phyloP scores from a whole-genome alignment of 2,888 invertebrate genomes.

The Nasonia oneida region DNA sequence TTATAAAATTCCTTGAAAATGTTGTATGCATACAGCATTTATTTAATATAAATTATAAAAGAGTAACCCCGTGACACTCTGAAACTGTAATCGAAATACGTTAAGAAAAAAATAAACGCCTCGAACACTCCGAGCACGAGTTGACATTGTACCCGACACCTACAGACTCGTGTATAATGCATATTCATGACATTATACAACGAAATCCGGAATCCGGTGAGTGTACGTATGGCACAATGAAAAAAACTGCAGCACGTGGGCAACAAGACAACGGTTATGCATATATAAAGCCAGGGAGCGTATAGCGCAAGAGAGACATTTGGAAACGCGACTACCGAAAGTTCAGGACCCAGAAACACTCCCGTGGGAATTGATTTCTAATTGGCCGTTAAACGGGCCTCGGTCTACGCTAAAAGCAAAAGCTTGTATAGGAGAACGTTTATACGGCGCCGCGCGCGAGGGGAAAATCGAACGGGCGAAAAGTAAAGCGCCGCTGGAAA shows the following conservation, averaged over 20 bases:
- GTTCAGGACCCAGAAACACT: slow-evolving; percentile 35
- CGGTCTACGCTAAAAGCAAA: slow-evolving; percentile 59
- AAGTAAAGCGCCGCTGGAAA: slow-evolving; percentile 27
- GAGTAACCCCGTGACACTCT: too few species aligned
- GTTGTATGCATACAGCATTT: too few species aligned
- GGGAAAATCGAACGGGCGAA: slow-evolving; percentile 29
- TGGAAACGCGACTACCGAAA: slow-evolving; percentile 48
- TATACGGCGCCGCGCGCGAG: background rate
- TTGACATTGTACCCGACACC: background rate
- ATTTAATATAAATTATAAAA: too few species aligned
- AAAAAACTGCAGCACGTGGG: background rate
- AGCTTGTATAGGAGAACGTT: slow-evolving; percentile 55
- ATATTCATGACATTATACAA: slow-evolving; percentile 13
- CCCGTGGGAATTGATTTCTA: slow-evolving; percentile 57
- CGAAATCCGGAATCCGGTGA: background rate
- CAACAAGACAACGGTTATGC: background rate
- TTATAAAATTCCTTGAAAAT: too few species aligned
- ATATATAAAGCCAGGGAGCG: background rate
- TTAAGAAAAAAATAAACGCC: background rate
- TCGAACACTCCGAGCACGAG: background rate
- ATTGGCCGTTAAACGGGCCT: slow-evolving; percentile 50
- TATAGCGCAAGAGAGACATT: slow-evolving; percentile 1
- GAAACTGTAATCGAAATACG: too few species aligned
- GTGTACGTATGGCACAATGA: background rate
- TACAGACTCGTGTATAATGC: background rate